Base-by-base conservation (phyloP, 2,113 vertebrate species). In the Manacus vitellinus region DNA sequence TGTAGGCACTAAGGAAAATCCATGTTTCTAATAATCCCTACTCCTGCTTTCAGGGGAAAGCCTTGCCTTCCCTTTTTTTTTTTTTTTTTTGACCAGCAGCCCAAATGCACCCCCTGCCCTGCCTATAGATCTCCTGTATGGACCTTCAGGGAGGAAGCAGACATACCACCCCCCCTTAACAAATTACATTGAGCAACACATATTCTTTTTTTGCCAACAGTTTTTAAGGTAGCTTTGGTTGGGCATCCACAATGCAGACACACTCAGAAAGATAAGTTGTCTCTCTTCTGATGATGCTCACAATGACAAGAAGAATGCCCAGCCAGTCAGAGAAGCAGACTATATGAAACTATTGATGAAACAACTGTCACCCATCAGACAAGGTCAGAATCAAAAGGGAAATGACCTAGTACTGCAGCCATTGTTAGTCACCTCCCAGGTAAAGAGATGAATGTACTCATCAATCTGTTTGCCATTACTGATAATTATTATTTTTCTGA, bases 281-380 rank as follows among this genome's bases (percentile, higher is more conserved):
- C 23, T 79, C 9, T 30, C 66, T 85, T 70, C 56, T 73, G 67
- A 46, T 54, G 51, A 54, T 1, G 4, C 24, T 80, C 55, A 46
- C 0, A 0, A 30, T 15, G 33, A 52, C 30, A 68, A 52, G 35
- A 63, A 81, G 10, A 5, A 2, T 15, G 55, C 14, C 31, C 39
- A 81, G 61, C 13, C 44, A 61, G 67, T 55, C 56, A 86, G 68
- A 84, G 72, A 61, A 72, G 27, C 46, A 70, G 10, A 4, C 8
- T 52, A 12, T 35, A 9, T 9, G 20, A 59, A 37, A 83, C 8
- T 43, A 51, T 6, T 35, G 47, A 58, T 44, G 20, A 55, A 93
- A 78, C 25, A 71, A 62, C 43, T 75, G 33, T 23, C 33, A 86
- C 4, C 31, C 28, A 20, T 33, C 55, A 66, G 37, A 43, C 27